These are phyloP conservation scores for Spodoptera littoralis DNA, from an alignment of 2,888 invertebrate genomes.

Conservation along the genomic window DNA sequence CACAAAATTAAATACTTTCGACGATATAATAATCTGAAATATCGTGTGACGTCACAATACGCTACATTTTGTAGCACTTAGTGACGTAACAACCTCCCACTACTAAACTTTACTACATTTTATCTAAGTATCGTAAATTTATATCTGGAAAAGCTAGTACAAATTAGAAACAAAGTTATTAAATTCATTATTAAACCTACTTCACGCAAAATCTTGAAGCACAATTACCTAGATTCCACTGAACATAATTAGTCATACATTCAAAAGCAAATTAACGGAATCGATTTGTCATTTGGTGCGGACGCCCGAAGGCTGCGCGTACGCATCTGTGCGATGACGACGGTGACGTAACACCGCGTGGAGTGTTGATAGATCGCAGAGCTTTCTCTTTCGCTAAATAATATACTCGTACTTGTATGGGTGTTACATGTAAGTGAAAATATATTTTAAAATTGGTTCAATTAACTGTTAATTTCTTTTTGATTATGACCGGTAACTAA, in stretches of 20 bases:
- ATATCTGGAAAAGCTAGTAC: too few species aligned
- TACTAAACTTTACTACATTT: too few species aligned
- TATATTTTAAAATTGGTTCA: not conserved
- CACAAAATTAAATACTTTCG: too few species aligned
- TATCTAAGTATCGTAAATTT: too few species aligned
- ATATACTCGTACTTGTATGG: slow-evolving; percentile 13
- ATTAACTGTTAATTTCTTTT: slow-evolving; percentile 2
- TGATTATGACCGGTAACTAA: not conserved
- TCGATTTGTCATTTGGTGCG: slow-evolving; percentile 42
- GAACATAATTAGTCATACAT: slow-evolving; percentile 16
- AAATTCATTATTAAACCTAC: not conserved
- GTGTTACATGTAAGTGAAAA: slow-evolving; percentile 14
- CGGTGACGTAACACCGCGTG: slow-evolving; percentile 55
- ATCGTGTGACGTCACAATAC: too few species aligned
- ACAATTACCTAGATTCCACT: not conserved
- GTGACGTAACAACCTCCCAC: too few species aligned
- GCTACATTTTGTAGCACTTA: too few species aligned
- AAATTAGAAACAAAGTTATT: too few species aligned
- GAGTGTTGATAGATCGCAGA: slow-evolving; percentile 64
- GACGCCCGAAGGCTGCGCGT: slow-evolving; percentile 50
- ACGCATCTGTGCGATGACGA: slow-evolving; percentile 60
- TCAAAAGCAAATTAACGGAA: slow-evolving; percentile 20
- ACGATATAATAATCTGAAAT: too few species aligned
- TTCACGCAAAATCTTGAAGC: not conserved
- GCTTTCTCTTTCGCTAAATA: slow-evolving; percentile 72